Percentiles rank a stretch among this genome's conserved stretches.
phyloP scores from a whole-genome alignment of 2,888 invertebrate species.

The Diloba caeruleocephala region DNA sequence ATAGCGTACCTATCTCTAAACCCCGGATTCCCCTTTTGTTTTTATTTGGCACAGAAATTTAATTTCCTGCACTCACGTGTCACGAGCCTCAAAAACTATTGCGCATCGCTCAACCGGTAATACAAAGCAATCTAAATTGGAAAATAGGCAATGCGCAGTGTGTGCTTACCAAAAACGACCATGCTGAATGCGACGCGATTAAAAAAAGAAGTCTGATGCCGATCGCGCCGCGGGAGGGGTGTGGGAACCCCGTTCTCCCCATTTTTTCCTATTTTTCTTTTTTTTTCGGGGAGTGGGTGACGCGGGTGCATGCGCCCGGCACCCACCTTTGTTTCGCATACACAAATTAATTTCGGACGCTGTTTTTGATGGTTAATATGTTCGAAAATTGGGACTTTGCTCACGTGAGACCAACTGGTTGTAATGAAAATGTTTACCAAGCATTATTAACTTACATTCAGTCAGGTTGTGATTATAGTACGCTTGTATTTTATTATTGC shows the following conservation, averaged over 20 bases:
- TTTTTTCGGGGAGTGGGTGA: conserved; percentile 87
- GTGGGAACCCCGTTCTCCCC: conserved; percentile 69
- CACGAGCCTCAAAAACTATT: conserved; percentile 87
- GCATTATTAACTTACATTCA: conserved; percentile 30
- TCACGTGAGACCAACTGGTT: conserved; percentile 51
- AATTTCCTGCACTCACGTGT: conserved; percentile 85
- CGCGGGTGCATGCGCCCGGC: conserved; percentile 87
- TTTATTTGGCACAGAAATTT: conserved; percentile 76
- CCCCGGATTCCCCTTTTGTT: conserved; percentile 33
- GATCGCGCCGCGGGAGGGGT: conserved; percentile 86
- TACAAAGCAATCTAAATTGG: conserved; percentile 90
- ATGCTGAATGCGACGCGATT: conserved; percentile 88
- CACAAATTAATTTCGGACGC: conserved; percentile 89
- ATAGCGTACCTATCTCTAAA: conserved; percentile 22
- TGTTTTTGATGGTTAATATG: conserved; percentile 88
- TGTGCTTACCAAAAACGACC: conserved; percentile 89
- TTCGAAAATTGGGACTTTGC: conserved; percentile 77
- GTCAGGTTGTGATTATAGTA: conserved; percentile 6
- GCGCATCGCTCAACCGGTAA: conserved; percentile 88
- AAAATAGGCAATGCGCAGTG: conserved; percentile 89
- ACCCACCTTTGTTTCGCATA: conserved; percentile 89
- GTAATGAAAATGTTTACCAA: conserved; percentile 53
- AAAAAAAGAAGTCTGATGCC: conserved; percentile 89
- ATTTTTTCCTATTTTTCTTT: conserved; percentile 77
- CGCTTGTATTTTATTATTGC: conserved; percentile 3